These are phyloP conservation scores for Aphodius sticticus DNA, from an alignment of 2,888 invertebrate genomes.

Conservation along the genomic window DNA sequence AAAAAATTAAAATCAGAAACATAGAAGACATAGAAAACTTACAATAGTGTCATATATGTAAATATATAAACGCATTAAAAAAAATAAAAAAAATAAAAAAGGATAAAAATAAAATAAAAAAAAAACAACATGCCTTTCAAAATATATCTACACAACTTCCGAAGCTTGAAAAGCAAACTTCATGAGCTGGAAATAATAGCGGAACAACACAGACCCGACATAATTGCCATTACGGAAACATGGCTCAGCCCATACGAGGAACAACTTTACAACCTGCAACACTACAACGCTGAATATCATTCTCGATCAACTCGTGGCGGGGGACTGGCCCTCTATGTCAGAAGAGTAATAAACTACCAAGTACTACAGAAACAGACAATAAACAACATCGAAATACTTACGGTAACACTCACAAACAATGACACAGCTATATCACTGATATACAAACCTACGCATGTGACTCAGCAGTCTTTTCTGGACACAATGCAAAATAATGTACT, in stretches of 20 bases:
- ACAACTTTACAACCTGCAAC: not conserved
- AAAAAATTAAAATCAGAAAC: not conserved
- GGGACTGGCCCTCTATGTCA: slow-evolving; percentile 6
- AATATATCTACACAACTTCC: not conserved
- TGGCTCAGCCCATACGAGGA: not conserved
- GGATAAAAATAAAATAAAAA: not conserved
- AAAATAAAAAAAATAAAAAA: not conserved
- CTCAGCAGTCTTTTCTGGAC: not conserved
- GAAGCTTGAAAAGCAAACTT: not conserved
- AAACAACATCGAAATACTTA: slow-evolving; percentile 11
- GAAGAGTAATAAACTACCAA: not conserved
- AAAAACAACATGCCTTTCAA: not conserved
- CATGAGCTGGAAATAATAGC: not conserved
- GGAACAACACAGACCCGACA: not conserved
- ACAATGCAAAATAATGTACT: not conserved
- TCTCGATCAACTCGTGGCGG: not conserved
- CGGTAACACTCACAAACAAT: not conserved
- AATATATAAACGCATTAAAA: not conserved
- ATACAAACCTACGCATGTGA: not conserved
- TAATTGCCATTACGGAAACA: slow-evolving; percentile 14
- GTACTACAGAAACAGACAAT: not conserved
- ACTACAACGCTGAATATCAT: slow-evolving; percentile 1
- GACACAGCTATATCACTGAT: not conserved
- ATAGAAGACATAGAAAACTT: no score
- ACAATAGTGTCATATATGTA: no score